Percentiles rank a stretch among this genome's conserved stretches.
phyloP scores from a whole-genome alignment of 2,888 invertebrate genomes.

The Drosophila dives region DNA sequence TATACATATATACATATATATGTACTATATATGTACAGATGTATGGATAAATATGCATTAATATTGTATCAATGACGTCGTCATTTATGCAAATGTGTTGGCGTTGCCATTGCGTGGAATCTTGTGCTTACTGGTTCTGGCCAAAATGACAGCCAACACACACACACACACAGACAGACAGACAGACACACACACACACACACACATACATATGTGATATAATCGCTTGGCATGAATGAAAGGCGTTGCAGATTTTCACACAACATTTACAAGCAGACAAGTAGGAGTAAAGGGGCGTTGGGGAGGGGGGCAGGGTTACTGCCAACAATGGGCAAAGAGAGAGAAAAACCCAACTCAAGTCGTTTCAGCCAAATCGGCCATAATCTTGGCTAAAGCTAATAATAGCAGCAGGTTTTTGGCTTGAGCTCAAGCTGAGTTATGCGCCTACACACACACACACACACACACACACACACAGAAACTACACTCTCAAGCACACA shows the following conservation, averaged over 20 bases:
- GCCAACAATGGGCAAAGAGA: conserved; percentile 48
- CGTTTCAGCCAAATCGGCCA: conserved; percentile 64
- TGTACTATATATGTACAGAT: conserved; percentile 16
- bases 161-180: conserved; percentile 42
- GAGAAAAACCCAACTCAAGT: conserved; percentile 46
- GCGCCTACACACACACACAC: conserved; percentile 70
- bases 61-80: conserved; percentile 61
- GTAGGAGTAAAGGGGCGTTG: neutral
- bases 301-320: neutral
- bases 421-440: conserved; percentile 58
- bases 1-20: neutral
- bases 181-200: conserved; percentile 30
- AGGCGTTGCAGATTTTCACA: conserved; percentile 76
- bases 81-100: conserved; percentile 42
- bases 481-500: conserved; percentile 21
- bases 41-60: conserved; percentile 30
- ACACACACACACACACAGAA: conserved; percentile 28
- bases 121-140: conserved; percentile 58
- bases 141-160: conserved; percentile 75
- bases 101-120: conserved; percentile 41
- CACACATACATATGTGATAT: conserved; percentile 59
- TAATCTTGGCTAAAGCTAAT: conserved; percentile 78
- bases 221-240: conserved; percentile 74
- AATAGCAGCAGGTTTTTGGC: conserved; percentile 78
- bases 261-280: conserved; percentile 48